A percentile compares a stretch with the other conserved stretches of the same genome.
These are phyloP conservation scores for Cosmopolites sordidus DNA, from an alignment of 2,888 invertebrate genomes.

Conservation along the genomic window DNA sequence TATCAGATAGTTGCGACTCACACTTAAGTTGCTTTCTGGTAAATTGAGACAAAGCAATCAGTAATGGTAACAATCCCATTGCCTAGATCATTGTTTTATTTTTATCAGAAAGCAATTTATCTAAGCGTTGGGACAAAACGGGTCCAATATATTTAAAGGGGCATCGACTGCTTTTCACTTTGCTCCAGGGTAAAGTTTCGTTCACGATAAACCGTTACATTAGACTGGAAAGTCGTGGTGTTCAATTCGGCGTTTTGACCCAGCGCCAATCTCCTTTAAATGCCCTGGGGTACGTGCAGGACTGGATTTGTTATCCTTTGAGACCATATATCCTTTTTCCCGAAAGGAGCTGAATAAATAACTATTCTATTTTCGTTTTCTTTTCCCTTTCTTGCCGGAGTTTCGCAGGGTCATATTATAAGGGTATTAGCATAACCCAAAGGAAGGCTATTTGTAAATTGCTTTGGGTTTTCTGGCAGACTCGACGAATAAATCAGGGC, in stretches of 20 bases:
- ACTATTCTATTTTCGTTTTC: constrained; percentile 38
- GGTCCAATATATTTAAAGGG: no score
- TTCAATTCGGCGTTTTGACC: constrained; percentile 30
- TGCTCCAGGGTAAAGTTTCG: constrained; percentile 4
- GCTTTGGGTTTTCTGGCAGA: constrained; percentile 22
- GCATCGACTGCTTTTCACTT: constrained; percentile 12
- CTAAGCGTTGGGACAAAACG: no score
- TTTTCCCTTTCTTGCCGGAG: constrained; percentile 18
- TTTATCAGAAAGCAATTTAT: no score
- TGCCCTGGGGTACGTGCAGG: constrained; percentile 37
- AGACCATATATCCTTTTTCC: constrained; percentile 38
- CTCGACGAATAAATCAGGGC: constrained; percentile 20
- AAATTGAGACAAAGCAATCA: no score
- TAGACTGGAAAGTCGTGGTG: constrained; percentile 1
- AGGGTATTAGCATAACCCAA: constrained; percentile 27
- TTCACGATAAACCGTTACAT: no score
- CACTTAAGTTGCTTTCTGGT: no score
- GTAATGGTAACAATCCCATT: no score
- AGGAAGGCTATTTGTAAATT: constrained; percentile 27
- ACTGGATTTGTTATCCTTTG: constrained; percentile 40
- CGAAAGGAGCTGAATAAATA: constrained; percentile 40
- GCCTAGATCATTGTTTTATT: no score
- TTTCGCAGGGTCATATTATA: constrained; percentile 23
- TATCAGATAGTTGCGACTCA: no score
- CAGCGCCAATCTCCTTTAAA: constrained; percentile 40